Evolutionary conservation across 2,113 vertebrate species (phyloP), one percentile per base, ranked within the genome.

Genomic region (Epinephelus moara): DNA sequence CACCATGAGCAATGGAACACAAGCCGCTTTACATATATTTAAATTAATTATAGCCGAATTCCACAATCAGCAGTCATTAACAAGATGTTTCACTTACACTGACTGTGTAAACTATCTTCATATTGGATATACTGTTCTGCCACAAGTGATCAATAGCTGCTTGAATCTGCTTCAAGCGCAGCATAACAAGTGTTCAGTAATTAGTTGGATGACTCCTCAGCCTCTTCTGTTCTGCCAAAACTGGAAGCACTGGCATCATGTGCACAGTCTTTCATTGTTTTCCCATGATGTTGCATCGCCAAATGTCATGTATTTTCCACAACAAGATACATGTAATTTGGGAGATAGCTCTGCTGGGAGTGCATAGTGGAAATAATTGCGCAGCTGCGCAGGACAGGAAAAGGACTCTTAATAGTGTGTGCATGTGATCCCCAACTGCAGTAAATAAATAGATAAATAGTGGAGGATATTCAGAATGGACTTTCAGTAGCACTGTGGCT

Each of bases 311-410:
- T 83, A 91, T 86, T 90, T 89, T 90, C 90, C 78, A 85, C 89
- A 85, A 78, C 78, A 67, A 87, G 89, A 93, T 85, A 86, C 91
- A 90, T 92, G 86, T 91, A 89, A 92, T 91, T 93, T 91, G 75
- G 88, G 61, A 70, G 79, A 80, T 37, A 71, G 84, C 80, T 82
- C 80, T 84, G 70, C 78, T 85, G 74, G 85, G 87, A 85, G 85
- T 66, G 81, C 80, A 79, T 80, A 80, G 85, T 75, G 88, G 88
- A 89, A 93, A 90, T 92, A 90, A 94, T 92, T 86, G 80, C 27
- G 49, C 93, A 93, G 92, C 92, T 94, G 92, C 45, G 55, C 77
- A 82, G 82, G 80, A 90, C 84, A 84, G 63, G 82, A 88, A 88
- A 87, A 70, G 61, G 63, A 81, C 84, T 78, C 80, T 83, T 61